Evolutionary conservation across 1,140 invertebrate genomes (phyloP), one percentile per base, ranked within the genome.

Genomic region (Aphis craccivora): DNA sequence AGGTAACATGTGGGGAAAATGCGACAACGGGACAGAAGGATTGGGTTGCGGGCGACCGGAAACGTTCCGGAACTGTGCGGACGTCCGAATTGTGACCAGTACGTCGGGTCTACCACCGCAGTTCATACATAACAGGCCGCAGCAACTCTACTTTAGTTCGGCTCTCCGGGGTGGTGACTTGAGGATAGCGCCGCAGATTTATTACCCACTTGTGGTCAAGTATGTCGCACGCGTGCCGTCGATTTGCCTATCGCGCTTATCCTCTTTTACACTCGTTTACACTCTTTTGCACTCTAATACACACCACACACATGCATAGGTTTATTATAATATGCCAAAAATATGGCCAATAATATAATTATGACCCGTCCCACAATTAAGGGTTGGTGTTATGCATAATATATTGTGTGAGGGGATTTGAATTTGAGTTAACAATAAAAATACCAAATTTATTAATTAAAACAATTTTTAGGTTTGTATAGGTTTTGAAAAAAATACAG

Each of bases 1-100:
- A 97, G 97, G 97, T 86, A 98, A 98, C 94, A 98, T 98, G 97
- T 98, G 98, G 98, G 98, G 98, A 37, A 97, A 96, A 14, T 98
- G 98, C 95, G 95, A 96, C 1, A 98, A 98, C 95, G 98, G 98
- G 88, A 98, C 97, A 20, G 97, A 98, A 95, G 97, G 97, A 0
- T 96, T 98, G 2, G 98, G 98, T 1, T 98, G 98, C 94, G 98
- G 98, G 37, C 96, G 96, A 93, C 97, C 98, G 84, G 98, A 99
- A 95, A 98, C 97, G 0, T 99, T 98, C 95, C 96, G 97, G 84
- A 98, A 98, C 94, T 98, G 98, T 95, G 98, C 98, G 0, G 98
- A 99, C 95, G 96, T 98, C 81, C 96, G 96, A 55, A 97, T 98
- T 88, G 95, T 97, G 3, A 97, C 97, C 7, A 98, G 96, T 94